phyloP scores from a whole-genome alignment of 2,113 vertebrate genomes.

The Tachuris rubrigastra region DNA sequence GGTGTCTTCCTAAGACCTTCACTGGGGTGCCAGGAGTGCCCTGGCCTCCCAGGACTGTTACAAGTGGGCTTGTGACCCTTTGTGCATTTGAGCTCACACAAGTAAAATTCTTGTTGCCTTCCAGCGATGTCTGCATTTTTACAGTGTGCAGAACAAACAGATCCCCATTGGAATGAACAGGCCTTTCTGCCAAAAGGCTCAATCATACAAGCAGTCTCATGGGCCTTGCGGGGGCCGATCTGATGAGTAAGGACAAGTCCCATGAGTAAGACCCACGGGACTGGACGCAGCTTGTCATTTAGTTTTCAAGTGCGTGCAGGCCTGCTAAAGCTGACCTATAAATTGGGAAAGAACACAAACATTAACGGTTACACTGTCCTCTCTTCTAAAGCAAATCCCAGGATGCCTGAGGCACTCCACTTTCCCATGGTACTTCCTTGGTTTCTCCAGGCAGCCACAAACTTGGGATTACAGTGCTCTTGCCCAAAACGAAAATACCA shows the following conservation, averaged over 20 bases:
- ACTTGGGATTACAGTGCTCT: background rate
- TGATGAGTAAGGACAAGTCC: constrained; percentile 20
- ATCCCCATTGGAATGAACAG: background rate
- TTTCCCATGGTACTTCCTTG: background rate
- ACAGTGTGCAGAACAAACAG: background rate
- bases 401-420: background rate
- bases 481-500: background rate
- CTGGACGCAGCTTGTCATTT: constrained; percentile 33
- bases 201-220: background rate
- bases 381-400: background rate
- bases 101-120: background rate
- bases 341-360: background rate
- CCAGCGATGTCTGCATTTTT: background rate
- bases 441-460: background rate
- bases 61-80: background rate
- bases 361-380: background rate
- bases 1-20: background rate
- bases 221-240: background rate
- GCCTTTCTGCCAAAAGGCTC: constrained; percentile 5
- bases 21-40: background rate
- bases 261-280: constrained; percentile 51
- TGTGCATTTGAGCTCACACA: accelerated
- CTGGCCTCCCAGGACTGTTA: background rate
- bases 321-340: constrained; percentile 36
- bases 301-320: constrained; percentile 25